A percentile compares a stretch with the other conserved stretches of the same genome.
phyloP scores from a whole-genome alignment of 2,797 vertebrate species.

The Neopelma chrysocephalum region DNA sequence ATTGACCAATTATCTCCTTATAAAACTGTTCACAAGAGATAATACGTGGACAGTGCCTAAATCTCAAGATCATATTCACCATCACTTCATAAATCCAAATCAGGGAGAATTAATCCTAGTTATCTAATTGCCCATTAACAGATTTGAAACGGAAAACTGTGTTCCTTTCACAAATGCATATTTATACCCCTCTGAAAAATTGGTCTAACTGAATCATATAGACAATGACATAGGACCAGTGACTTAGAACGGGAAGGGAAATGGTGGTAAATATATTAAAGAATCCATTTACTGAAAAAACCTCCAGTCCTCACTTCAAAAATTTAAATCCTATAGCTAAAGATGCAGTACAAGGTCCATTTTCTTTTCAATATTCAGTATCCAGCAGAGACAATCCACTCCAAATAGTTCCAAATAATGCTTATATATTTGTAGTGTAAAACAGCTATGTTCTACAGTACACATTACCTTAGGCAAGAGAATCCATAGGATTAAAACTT shows the following conservation, averaged over 20 bases:
- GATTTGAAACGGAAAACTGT: not conserved
- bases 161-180: not conserved
- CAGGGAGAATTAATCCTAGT: constrained; percentile 40
- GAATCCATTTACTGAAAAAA: not conserved
- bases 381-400: not conserved
- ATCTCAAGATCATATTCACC: constrained; percentile 24
- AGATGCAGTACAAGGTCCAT: not conserved
- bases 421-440: not conserved
- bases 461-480: not conserved
- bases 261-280: not conserved
- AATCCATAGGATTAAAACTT: not conserved
- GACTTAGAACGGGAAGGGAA: not conserved
- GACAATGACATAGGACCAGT: not conserved
- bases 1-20: constrained; percentile 46
- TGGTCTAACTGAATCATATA: not conserved
- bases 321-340: not conserved
- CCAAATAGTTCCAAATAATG: not conserved
- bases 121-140: not conserved
- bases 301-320: not conserved
- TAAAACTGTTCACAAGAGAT: constrained; percentile 52
- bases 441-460: not conserved
- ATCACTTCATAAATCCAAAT: constrained; percentile 47
- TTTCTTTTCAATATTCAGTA: not conserved
- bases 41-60: constrained; percentile 23
- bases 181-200: not conserved